Evolutionary conservation across 2,113 vertebrate genomes (phyloP), one percentile per base, ranked within the genome.

Genomic region (Centropristis striata): DNA sequence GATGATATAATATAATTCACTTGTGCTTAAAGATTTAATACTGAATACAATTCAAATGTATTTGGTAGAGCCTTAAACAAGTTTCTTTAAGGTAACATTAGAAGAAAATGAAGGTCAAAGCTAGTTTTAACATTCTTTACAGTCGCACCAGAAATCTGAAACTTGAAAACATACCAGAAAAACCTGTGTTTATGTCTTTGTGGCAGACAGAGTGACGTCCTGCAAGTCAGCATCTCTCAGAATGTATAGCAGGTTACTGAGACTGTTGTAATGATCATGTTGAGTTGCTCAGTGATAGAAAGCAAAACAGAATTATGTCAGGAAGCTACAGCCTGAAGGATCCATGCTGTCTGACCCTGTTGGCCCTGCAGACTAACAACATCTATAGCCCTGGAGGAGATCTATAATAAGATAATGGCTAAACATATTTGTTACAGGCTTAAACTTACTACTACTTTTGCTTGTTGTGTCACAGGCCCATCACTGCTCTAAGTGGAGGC

Each of bases 351-450:
- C 53, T 73, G 32, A 36, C 21, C 41, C 6, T 21, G 68, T 82
- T 83, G 70, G 61, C 69, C 36, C 39, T 1, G 0, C 23, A 25
- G 53, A 76, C 72, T 65, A 61, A 87, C 79, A 49, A 73, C n/a
- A n/a, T n/a, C 42, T 55, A 4, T 50, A n/a, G n/a, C n/a, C n/a
- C 4, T 57, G 4, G 5, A 73, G 16, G 54, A 25, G 53, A 66
- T 73, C 70, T 68, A 69, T 78, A 78, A 64, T 51, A 28, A 46
- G 32, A 66, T 58, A 20, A 70, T 25, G 23, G 36, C 60, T 74
- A 77, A 77, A 83, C 72, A 77, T 37, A 77, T 83, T 79, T 86
- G 78, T 83, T 28, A 21, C 16, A 44, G 69, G 23, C 84, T 73
- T 72, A 61, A 86, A 80, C 64, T 73, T 55, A 28, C 57, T 37